Percentiles rank a stretch among this genome's conserved stretches.
phyloP scores from a whole-genome alignment of 1,140 invertebrate genomes.

The Hylaeus anthracinus region DNA sequence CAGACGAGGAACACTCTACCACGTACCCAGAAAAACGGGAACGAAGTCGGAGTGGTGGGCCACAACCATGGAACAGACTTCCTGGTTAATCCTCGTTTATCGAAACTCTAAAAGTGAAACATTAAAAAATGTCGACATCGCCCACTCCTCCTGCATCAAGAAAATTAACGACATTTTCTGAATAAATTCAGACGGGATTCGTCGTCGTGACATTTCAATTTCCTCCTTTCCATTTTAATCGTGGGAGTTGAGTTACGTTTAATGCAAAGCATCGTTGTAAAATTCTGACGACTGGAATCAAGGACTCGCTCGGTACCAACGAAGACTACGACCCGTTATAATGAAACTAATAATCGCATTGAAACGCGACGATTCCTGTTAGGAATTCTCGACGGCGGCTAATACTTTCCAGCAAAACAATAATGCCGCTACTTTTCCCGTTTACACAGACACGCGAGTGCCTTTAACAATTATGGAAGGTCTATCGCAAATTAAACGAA shows the following conservation, averaged over 20 bases:
- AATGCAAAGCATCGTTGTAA: slow-evolving; percentile 25
- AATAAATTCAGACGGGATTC: neutral
- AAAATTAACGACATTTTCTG: neutral
- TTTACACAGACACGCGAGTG: neutral
- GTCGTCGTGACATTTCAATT: neutral
- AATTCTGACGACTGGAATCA: neutral
- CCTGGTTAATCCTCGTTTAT: too few relatives aligned
- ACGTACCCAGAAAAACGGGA: neutral
- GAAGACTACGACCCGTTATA: slow-evolving; percentile 19
- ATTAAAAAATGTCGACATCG: neutral
- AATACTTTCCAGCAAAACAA: slow-evolving; percentile 17
- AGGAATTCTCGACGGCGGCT: slow-evolving; percentile 17
- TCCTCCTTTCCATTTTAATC: slow-evolving; percentile 22
- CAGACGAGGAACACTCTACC: neutral
- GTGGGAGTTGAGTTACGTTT: neutral
- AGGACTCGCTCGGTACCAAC: neutral
- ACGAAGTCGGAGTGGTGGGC: too few relatives aligned
- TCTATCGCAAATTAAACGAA: slow-evolving; percentile 5
- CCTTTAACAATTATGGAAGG: neutral
- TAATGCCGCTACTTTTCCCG: slow-evolving; percentile 17
- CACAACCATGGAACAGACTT: too few relatives aligned
- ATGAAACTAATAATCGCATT: slow-evolving; percentile 8
- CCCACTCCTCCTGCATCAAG: neutral
- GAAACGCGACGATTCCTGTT: slow-evolving; percentile 25
- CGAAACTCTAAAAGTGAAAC: neutral